Conservation (phyloP, 2,797 vertebrate genomes). For the Melanitta fusca region DNA sequence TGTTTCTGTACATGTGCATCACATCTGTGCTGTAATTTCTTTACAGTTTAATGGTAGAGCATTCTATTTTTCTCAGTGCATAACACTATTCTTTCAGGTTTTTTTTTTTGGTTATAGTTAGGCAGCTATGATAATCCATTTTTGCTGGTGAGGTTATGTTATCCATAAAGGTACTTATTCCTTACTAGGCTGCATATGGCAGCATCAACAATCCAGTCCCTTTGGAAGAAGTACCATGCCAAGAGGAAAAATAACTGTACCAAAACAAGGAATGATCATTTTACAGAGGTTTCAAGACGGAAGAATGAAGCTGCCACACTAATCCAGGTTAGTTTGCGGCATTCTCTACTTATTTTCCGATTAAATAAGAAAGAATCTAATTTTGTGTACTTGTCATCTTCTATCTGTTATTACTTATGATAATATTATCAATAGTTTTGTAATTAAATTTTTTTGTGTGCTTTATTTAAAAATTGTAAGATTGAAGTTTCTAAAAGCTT, state of each 20-base stretch:
- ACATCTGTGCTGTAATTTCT: neutral
- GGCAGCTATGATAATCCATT: slow-evolving; percentile 80
- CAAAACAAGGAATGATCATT: neutral
- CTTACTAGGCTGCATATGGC: slow-evolving; percentile 48
- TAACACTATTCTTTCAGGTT: neutral
- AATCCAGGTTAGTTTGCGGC: slow-evolving; percentile 87
- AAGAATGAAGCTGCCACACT: slow-evolving; percentile 83
- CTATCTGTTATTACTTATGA: neutral
- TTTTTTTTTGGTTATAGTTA: slow-evolving; percentile 64
- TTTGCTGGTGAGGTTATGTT: slow-evolving; percentile 74
- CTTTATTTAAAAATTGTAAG: neutral
- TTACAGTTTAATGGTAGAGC: neutral
- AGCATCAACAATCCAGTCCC: slow-evolving; percentile 53
- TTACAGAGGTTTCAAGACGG: neutral
- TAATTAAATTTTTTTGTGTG: neutral
- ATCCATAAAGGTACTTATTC: slow-evolving; percentile 66
- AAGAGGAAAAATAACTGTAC: slow-evolving; percentile 5
- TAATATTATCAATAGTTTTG: neutral
- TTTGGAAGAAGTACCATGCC: slow-evolving; percentile 16
- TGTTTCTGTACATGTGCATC: neutral
- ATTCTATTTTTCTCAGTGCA: neutral
- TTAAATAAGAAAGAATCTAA: neutral
- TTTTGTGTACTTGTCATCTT: neutral
- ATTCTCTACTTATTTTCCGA: neutral
- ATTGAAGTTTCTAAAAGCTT: neutral